Conservation (phyloP, 2,888 invertebrate species). For the Drosophila conformis region DNA sequence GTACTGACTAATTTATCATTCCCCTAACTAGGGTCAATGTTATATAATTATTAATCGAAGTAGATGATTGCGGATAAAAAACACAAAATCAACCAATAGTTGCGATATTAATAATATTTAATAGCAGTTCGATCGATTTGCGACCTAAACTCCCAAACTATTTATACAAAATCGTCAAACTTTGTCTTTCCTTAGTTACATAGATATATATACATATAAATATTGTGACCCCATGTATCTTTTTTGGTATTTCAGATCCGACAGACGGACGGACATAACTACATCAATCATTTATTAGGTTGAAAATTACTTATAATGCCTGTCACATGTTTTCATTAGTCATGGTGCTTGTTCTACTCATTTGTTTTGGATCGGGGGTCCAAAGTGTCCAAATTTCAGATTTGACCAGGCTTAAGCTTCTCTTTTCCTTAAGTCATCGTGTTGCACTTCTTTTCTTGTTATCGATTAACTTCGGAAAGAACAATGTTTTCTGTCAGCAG, state of each 20-base stretch:
- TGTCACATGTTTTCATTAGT: neutral
- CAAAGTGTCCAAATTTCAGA: neutral
- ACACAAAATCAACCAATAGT: neutral
- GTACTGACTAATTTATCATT: neutral
- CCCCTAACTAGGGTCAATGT: too few relatives aligned
- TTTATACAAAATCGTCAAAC: neutral
- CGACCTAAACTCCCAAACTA: neutral
- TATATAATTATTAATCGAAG: neutral
- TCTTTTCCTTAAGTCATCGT: neutral
- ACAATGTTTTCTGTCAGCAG: slow-evolving; percentile 43
- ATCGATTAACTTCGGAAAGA: slow-evolving; percentile 33
- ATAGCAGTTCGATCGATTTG: neutral
- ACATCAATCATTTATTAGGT: neutral
- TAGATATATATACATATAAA: too few relatives aligned
- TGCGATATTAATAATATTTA: neutral
- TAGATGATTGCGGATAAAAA: neutral
- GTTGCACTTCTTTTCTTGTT: slow-evolving; percentile 15
- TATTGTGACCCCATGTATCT: too few relatives aligned
- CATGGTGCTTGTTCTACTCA: neutral
- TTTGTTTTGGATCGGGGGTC: neutral
- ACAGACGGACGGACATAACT: neutral
- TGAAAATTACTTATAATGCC: neutral
- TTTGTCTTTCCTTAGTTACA: neutral
- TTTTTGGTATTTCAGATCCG: neutral
- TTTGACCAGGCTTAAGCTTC: neutral